These are phyloP conservation scores for Papilio machaon DNA, from an alignment of 1,140 invertebrate genomes.

Conservation along the genomic window DNA sequence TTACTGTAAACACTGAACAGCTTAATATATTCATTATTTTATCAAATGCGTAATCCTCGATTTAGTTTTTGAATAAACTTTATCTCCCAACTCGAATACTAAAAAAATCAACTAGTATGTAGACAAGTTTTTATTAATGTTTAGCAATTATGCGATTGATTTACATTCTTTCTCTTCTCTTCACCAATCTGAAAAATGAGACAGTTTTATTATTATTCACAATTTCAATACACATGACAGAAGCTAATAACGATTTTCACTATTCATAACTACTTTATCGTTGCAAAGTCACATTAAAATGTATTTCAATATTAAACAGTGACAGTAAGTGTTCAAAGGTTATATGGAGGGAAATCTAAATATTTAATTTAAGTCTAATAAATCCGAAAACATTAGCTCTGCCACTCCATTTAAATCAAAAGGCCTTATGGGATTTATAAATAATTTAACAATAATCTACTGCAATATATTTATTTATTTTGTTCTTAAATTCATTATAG, in stretches of 20 bases:
- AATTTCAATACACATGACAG: neutral
- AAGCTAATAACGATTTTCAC: neutral
- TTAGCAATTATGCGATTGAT: too few relatives aligned
- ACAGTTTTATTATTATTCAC: neutral
- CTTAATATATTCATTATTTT: neutral
- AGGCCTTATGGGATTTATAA: neutral
- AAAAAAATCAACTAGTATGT: neutral
- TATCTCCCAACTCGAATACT: neutral
- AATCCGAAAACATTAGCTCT: neutral
- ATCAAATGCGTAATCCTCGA: neutral
- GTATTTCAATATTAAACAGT: too few relatives aligned
- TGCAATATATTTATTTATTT: neutral
- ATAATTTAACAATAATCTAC: neutral
- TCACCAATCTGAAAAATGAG: too few relatives aligned
- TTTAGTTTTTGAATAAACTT: neutral
- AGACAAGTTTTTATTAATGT: neutral
- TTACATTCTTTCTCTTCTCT: too few relatives aligned
- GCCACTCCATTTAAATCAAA: neutral
- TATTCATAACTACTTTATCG: neutral
- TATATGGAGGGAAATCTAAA: too few relatives aligned
- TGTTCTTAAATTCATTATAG: neutral
- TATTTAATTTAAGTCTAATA: neutral
- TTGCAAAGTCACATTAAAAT: too few relatives aligned
- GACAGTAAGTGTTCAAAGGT: too few relatives aligned
- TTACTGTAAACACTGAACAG: neutral